These are phyloP conservation scores for Paedocypris micromegethes DNA, from an alignment of 2,797 vertebrate genomes.

Conservation along the genomic window DNA sequence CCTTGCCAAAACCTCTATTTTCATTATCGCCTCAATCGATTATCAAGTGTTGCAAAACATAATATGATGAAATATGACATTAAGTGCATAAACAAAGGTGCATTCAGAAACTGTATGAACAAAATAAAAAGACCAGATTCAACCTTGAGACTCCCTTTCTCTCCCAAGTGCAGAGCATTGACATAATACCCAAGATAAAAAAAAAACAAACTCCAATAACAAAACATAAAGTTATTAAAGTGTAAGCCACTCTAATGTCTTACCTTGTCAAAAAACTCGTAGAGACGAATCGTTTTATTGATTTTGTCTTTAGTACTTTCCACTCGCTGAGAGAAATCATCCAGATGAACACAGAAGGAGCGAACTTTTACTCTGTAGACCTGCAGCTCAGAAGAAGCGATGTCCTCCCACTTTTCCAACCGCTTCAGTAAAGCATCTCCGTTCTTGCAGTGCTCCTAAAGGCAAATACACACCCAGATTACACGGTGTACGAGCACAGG, in stretches of 20 bases:
- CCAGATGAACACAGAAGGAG: slow-evolving; percentile 68
- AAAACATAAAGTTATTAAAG: background rate
- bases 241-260: slow-evolving; percentile 20
- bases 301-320: slow-evolving; percentile 67
- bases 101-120: background rate
- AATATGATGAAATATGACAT: no score
- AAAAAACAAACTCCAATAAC: background rate
- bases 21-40: no score
- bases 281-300: slow-evolving; percentile 70
- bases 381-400: slow-evolving; percentile 65
- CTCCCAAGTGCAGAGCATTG: background rate
- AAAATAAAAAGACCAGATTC: background rate
- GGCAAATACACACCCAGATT: slow-evolving; percentile 19
- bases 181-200: background rate
- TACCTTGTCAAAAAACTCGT: slow-evolving; percentile 85
- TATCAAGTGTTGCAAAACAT: no score
- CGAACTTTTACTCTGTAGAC: slow-evolving; percentile 68
- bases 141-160: no score
- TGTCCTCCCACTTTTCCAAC: slow-evolving; percentile 71
- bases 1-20: no score
- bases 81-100: no score
- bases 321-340: slow-evolving; percentile 77
- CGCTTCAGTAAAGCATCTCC: slow-evolving; percentile 73
- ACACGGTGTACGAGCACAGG: slow-evolving; percentile 4
- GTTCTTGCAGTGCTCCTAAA: slow-evolving; percentile 70